Evolutionary conservation across 2,888 invertebrate genomes (phyloP), one percentile per base, ranked within the genome.

Genomic region (Agelastica alni): DNA sequence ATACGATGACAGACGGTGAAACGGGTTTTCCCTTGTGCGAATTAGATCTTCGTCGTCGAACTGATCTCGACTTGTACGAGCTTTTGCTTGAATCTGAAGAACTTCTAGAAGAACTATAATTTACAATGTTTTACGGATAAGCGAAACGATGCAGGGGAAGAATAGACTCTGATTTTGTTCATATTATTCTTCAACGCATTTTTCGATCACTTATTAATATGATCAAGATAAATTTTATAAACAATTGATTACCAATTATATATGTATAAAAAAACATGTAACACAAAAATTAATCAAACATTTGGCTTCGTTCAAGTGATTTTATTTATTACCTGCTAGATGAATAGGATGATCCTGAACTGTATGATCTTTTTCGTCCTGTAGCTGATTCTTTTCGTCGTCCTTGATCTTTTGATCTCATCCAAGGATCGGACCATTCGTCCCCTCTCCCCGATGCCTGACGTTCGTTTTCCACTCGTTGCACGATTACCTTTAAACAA

Each of bases 371-470:
- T 60, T 75, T 74, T 46, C 72, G 79, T 71, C 64, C 78, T 26
- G 16, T 17, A 37, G 16, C 61, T n/a, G n/a, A n/a, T 84, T 64
- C 78, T 84, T 31, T 73, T 63, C 78, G 84, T 30, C 83, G 71
- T 56, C 78, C 81, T 1, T 85, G 79, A 73, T 85, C 86, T 65
- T 87, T 87, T 2, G 85, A 83, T 22, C 88, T 78, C 88, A 93
- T 93, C 96, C 96, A 96, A 0, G 96, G 96, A 79, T 96, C 96
- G 34, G 89, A 90, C 95, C 96, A 96, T 69, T 95, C 95, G 73
- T 96, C 95, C 0, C 85, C 89, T 34, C 84, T 83, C 22, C 69
- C 70, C 5, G 63, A 64, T 36, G 73, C 12, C 4, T 57, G 44
- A 66, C 70, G 56, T 68, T 0, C 85, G 88, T 36, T 84, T 83